These are phyloP conservation scores for Caenorhabditis sp. DNA, from an alignment of 2,888 invertebrate species.

Conservation along the genomic window DNA sequence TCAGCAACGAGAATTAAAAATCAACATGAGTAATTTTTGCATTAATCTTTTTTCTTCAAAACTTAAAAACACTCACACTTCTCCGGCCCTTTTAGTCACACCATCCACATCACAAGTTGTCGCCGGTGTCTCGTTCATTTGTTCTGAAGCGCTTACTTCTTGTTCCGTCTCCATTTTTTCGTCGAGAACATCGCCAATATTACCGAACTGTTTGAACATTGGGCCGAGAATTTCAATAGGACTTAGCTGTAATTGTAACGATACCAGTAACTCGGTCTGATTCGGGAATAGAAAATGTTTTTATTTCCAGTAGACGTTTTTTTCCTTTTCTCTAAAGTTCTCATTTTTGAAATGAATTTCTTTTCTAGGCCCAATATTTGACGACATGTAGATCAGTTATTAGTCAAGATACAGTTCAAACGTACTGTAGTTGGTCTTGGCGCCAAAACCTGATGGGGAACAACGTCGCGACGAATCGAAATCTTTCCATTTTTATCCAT, in stretches of 20 bases:
- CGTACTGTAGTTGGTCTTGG: slow-evolving; percentile 27
- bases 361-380: no score
- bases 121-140: slow-evolving; percentile 29
- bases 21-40: no score
- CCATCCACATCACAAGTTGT: slow-evolving; percentile 38
- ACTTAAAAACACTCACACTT: slow-evolving; percentile 37
- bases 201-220: slow-evolving; percentile 43
- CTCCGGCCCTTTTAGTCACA: slow-evolving; percentile 24
- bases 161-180: neutral
- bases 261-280: no score
- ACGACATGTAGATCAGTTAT: no score
- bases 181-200: slow-evolving; percentile 22
- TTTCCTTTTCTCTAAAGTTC: no score
- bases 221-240: slow-evolving; percentile 50
- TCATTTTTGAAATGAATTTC: no score
- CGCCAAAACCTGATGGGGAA: slow-evolving; percentile 14
- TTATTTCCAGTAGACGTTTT: no score
- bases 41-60: neutral
- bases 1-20: no score
- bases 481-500: slow-evolving; percentile 39
- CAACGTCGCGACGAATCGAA: slow-evolving; percentile 33
- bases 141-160: slow-evolving; percentile 26
- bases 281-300: no score
- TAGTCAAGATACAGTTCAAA: no score
- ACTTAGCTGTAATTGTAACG: slow-evolving; percentile 31